These are phyloP conservation scores for Pantelozetes paolii DNA, from an alignment of 2,888 invertebrate genomes.

Conservation along the genomic window DNA sequence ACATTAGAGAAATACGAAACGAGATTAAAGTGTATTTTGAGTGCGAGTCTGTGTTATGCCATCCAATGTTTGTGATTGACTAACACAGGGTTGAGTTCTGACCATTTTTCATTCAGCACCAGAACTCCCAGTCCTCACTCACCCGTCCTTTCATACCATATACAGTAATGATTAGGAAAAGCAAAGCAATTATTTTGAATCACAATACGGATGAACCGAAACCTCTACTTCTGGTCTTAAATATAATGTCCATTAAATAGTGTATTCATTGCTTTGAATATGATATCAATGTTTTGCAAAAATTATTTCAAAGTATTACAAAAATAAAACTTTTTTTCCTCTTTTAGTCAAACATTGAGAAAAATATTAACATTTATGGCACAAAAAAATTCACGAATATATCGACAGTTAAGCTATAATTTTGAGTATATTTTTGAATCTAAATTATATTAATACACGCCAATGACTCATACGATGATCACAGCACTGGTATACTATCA, in stretches of 20 bases:
- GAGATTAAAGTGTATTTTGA: constrained; percentile 17
- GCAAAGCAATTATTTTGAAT: constrained; percentile 21
- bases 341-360: not conserved
- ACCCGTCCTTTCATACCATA: not conserved
- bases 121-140: not conserved
- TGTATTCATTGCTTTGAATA: not conserved
- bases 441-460: constrained; percentile 31
- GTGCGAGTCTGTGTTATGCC: constrained; percentile 12
- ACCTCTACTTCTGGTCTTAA: not conserved
- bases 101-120: constrained; percentile 28
- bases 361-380: not conserved
- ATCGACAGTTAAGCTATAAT: constrained; percentile 21
- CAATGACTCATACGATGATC: not conserved
- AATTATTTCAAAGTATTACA: no score
- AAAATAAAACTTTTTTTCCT: not conserved
- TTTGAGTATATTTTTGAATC: not conserved
- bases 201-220: constrained; percentile 12
- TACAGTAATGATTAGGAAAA: not conserved
- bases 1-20: constrained; percentile 29
- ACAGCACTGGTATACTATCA: not conserved
- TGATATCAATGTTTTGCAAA: no score
- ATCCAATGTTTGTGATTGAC: constrained; percentile 1
- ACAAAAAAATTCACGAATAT: not conserved
- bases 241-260: not conserved
- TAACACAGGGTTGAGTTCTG: constrained; percentile 24